These are phyloP conservation scores for Exephanes ischioxanthus DNA, from an alignment of 2,888 invertebrate genomes.

Conservation along the genomic window DNA sequence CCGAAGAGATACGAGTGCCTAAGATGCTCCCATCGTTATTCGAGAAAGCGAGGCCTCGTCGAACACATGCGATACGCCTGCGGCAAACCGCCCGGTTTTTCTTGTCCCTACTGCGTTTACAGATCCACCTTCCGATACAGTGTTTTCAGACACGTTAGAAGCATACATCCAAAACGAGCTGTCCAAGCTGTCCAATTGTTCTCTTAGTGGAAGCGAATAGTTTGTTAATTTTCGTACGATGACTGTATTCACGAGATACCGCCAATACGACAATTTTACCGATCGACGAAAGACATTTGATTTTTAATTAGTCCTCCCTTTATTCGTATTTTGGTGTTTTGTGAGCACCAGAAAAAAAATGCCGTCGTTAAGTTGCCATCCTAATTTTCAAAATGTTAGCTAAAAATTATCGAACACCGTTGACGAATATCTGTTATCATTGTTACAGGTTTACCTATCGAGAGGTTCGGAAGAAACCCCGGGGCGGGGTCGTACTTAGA, in stretches of 20 bases:
- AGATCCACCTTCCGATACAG: conserved; percentile 74
- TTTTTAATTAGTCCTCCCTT: neutral
- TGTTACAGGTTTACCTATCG: neutral
- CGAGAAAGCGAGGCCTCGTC: conserved; percentile 80
- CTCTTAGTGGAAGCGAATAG: neutral
- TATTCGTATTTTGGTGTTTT: neutral
- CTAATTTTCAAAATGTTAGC: too few species aligned
- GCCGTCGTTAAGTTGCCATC: too few species aligned
- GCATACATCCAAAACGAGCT: neutral
- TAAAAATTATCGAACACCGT: too few species aligned
- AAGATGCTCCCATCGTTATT: conserved; percentile 79
- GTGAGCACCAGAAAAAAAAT: neutral
- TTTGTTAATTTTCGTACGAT: neutral
- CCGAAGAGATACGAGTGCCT: conserved; percentile 79
- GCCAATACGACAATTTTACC: neutral
- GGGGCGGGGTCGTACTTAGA: conserved; percentile 14
- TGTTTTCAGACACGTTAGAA: conserved; percentile 4
- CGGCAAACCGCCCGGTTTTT: conserved; percentile 80
- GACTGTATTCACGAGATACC: neutral
- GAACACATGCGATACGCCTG: conserved; percentile 77
- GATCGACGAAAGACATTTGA: neutral
- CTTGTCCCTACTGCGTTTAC: conserved; percentile 77
- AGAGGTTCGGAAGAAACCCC: neutral
- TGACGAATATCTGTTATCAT: neutral
- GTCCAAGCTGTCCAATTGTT: conserved; percentile 6